Percentiles rank a stretch among this genome's conserved stretches.
Conservation (phyloP, 2,113 vertebrate genomes). For the Aviceda subcristata region DNA sequence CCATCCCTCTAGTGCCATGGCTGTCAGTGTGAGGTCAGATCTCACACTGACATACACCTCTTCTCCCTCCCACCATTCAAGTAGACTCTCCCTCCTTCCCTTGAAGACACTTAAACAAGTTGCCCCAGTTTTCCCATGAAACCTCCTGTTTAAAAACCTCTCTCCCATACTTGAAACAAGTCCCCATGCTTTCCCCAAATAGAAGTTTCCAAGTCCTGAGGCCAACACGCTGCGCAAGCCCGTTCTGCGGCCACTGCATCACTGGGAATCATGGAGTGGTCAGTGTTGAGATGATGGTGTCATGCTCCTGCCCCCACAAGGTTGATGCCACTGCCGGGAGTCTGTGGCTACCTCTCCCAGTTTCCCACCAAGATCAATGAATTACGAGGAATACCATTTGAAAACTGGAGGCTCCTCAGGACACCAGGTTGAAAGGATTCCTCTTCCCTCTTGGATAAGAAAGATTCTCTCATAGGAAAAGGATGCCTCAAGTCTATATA, state of each 20-base stretch:
- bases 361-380: not conserved
- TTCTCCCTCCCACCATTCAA: not conserved
- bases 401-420: not conserved
- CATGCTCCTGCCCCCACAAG: not conserved
- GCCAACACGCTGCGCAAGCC: not conserved
- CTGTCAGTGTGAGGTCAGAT: not conserved
- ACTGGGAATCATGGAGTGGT: not conserved
- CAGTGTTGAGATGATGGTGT: not conserved
- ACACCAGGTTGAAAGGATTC: not conserved
- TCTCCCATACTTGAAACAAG: not conserved
- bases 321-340: not conserved
- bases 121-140: not conserved
- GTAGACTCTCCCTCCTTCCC: not conserved
- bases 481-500: not conserved
- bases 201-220: not conserved
- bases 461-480: not conserved
- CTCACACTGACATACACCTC: not conserved
- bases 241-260: not conserved
- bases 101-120: not conserved
- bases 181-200: not conserved
- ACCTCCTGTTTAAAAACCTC: not conserved
- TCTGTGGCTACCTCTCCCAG: not conserved
- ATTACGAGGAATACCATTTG: not conserved
- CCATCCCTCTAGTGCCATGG: rapidly evolving
- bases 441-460: not conserved